phyloP scores from a whole-genome alignment of 92 coral and sea anemone genomes.

The Bergia sp. region DNA sequence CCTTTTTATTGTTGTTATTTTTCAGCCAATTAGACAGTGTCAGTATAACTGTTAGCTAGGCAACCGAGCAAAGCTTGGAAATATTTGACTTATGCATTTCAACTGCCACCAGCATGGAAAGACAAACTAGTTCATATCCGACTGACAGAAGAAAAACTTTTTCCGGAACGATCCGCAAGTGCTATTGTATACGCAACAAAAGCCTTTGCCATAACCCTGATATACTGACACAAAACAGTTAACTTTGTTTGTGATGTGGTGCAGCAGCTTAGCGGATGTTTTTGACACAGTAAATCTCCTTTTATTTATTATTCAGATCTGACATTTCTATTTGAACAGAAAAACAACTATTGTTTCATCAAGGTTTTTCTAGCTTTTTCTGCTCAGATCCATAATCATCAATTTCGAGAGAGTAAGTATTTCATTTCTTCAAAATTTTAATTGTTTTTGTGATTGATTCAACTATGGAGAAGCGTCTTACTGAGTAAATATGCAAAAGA shows the following conservation, averaged over 20 bases:
- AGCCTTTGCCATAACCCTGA: neutral
- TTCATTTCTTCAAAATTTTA: too few species aligned
- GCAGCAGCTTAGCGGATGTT: neutral
- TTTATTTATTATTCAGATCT: neutral
- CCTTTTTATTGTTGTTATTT: neutral
- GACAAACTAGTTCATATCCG: slow-evolving; percentile 5
- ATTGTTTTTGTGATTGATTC: neutral
- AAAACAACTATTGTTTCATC: neutral
- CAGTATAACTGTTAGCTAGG: slow-evolving; percentile 17
- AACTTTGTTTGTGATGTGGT: neutral
- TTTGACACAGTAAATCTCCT: neutral
- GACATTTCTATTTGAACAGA: neutral
- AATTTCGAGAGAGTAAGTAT: neutral
- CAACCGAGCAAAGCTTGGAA: slow-evolving; percentile 10
- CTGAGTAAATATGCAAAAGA: neutral
- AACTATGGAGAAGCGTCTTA: neutral
- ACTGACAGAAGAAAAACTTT: neutral
- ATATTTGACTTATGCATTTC: neutral
- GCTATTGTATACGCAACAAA: neutral
- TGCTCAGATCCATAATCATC: too few species aligned
- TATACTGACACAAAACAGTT: neutral
- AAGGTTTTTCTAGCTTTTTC: neutral
- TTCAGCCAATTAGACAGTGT: slow-evolving; percentile 31
- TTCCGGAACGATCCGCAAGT: neutral
- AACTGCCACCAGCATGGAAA: slow-evolving; percentile 5